Evolutionary conservation across 2,113 vertebrate genomes (phyloP).

Genomic region (Zosterops japonicus): DNA sequence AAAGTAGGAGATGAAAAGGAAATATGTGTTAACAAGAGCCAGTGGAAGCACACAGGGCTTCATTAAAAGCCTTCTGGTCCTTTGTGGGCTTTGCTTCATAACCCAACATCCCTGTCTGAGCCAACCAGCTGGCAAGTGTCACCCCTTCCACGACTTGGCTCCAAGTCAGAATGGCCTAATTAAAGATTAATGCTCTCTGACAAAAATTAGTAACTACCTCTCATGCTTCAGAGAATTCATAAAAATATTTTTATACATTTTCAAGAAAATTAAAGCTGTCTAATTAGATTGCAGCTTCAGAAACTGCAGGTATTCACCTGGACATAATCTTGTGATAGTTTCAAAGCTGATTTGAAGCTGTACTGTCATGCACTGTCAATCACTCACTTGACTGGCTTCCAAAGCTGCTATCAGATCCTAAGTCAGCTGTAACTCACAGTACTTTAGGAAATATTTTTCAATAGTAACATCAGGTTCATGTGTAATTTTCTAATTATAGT

Average conservation of each 20-base stretch:
- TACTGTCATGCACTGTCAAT: not conserved
- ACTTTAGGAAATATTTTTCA: not conserved
- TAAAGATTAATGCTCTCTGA: not conserved
- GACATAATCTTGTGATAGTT: not conserved
- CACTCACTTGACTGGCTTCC: not conserved
- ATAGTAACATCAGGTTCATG: not conserved
- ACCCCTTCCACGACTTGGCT: not conserved
- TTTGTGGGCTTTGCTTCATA: not conserved
- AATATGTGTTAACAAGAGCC: not conserved
- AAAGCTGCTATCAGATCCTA: not conserved
- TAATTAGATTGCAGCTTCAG: not conserved
- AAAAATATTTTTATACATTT: not conserved
- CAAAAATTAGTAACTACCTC: not conserved
- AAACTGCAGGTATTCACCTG: not conserved
- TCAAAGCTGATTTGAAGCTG: not conserved
- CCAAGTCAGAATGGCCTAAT: not conserved
- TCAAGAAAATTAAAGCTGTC: not conserved
- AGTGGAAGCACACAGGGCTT: not conserved
- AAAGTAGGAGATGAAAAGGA: not conserved
- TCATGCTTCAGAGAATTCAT: not conserved
- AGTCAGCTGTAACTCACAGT: not conserved
- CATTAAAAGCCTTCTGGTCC: not conserved
- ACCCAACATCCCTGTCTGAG: fast-evolving
- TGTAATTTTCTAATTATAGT: not conserved
- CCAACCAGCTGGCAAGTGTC: not conserved